Percentiles rank a stretch among this genome's conserved stretches.
phyloP scores from a whole-genome alignment of 2,888 invertebrate genomes.

The Isotomurus palustris region DNA sequence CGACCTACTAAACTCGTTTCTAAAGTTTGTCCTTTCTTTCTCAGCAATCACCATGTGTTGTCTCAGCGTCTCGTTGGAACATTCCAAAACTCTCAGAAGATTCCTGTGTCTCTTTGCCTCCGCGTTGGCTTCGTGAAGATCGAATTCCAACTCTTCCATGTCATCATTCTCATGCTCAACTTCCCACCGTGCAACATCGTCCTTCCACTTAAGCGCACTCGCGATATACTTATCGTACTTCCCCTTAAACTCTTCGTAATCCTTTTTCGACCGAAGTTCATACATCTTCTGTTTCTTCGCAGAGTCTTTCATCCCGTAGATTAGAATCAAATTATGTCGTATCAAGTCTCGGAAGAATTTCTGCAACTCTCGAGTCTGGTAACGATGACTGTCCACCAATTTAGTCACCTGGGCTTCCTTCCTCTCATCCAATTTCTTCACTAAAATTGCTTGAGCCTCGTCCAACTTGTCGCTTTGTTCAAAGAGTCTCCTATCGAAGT shows the following conservation, averaged over 20 bases:
- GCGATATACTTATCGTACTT: slow-evolving; percentile 25
- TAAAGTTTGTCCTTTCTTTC: slow-evolving; percentile 26
- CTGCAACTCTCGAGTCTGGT: slow-evolving; percentile 27
- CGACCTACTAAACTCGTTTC: slow-evolving; percentile 21
- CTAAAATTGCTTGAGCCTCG: slow-evolving; percentile 18
- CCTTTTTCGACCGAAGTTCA: slow-evolving; percentile 20
- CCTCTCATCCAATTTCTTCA: slow-evolving; percentile 7
- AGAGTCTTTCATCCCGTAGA: slow-evolving; percentile 27
- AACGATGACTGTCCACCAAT: slow-evolving; percentile 20
- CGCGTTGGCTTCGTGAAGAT: slow-evolving; percentile 10
- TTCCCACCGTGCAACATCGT: slow-evolving; percentile 25
- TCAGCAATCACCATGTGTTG: slow-evolving; percentile 25
- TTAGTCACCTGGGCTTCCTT: slow-evolving; percentile 27
- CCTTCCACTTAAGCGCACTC: slow-evolving; percentile 20
- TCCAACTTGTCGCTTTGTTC: slow-evolving; percentile 18
- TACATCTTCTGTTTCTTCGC: slow-evolving; percentile 25
- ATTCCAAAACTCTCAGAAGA: slow-evolving; percentile 28
- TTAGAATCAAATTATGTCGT: slow-evolving; percentile 25
- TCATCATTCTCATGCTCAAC: slow-evolving; percentile 23
- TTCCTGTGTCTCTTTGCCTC: slow-evolving; percentile 22
- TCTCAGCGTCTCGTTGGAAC: slow-evolving; percentile 31
- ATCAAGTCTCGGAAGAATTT: slow-evolving; percentile 31
- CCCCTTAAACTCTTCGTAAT: slow-evolving; percentile 26
- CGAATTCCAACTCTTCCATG: slow-evolving; percentile 4
- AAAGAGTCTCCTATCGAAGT: slow-evolving; percentile 24